Evolutionary conservation across 1,140 invertebrate species (phyloP).

Genomic region (Drosophila sucinea): DNA sequence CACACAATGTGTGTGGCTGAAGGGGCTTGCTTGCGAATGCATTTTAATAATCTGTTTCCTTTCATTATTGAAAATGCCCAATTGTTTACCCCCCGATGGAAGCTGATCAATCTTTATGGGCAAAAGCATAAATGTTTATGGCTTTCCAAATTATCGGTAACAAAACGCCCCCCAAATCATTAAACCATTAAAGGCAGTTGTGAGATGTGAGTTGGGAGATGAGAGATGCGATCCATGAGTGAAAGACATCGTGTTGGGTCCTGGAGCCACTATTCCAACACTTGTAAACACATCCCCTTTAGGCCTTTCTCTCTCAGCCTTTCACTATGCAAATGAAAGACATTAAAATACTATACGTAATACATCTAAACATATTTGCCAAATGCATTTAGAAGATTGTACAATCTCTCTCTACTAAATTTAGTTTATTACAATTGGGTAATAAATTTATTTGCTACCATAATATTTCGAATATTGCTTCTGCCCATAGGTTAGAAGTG

Average conservation of each 20-base stretch:
- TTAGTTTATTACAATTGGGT: too few relatives aligned
- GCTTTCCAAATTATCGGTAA: constrained; percentile 38
- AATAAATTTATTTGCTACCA: too few relatives aligned
- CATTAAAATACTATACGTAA: too few relatives aligned
- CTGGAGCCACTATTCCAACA: too few relatives aligned
- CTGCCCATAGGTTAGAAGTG: too few relatives aligned
- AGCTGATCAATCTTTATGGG: constrained; percentile 67
- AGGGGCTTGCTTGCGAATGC: constrained; percentile 1
- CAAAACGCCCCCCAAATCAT: constrained; percentile 9
- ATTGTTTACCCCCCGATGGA: not conserved
- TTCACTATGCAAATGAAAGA: too few relatives aligned
- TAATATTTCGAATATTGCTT: too few relatives aligned
- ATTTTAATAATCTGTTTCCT: constrained; percentile 38
- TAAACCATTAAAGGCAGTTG: not conserved
- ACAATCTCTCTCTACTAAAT: too few relatives aligned
- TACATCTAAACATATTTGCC: not conserved
- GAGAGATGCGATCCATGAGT: constrained; percentile 11
- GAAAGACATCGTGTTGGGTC: constrained; percentile 39
- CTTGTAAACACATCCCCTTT: too few relatives aligned
- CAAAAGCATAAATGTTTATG: constrained; percentile 63
- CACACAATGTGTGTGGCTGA: too few relatives aligned
- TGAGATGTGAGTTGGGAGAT: not conserved
- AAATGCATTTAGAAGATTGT: not conserved
- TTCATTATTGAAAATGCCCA: constrained; percentile 33
- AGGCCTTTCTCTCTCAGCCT: too few relatives aligned